These are phyloP conservation scores for Crossaster papposus DNA, from an alignment of 53 echinoderm and acorn worm genomes.

Conservation along the genomic window DNA sequence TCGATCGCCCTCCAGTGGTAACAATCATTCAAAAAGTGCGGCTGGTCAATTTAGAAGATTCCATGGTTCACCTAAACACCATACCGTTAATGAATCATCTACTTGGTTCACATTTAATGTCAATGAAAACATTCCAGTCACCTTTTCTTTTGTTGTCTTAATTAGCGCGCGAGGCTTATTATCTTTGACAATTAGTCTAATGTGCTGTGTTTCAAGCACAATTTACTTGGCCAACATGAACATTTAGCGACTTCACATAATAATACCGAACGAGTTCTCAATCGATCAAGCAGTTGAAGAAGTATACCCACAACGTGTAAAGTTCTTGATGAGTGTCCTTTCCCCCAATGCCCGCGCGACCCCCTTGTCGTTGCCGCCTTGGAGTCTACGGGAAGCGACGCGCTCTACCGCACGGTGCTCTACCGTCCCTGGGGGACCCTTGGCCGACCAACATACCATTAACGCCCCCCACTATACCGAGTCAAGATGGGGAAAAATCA, in stretches of 20 bases:
- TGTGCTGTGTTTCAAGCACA: too few species aligned
- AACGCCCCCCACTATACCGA: conserved; percentile 9
- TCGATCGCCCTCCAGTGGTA: too few species aligned
- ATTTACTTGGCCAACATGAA: background rate
- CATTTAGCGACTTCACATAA: background rate
- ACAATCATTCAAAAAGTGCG: too few species aligned
- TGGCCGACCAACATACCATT: conserved; percentile 47
- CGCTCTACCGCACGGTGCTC: conserved; percentile 39
- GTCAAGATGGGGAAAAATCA: conserved; percentile 3
- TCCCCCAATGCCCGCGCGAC: conserved; percentile 41
- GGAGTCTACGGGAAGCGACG: conserved; percentile 52
- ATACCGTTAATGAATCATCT: too few species aligned
- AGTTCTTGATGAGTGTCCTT: conserved; percentile 40
- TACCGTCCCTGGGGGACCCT: conserved; percentile 24
- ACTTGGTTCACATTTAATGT: too few species aligned
- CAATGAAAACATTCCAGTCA: too few species aligned
- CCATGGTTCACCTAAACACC: too few species aligned
- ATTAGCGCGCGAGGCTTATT: background rate
- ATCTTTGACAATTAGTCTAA: background rate
- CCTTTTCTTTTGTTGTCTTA: background rate
- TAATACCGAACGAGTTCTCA: background rate
- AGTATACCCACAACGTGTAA: conserved; percentile 26
- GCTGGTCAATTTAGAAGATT: too few species aligned
- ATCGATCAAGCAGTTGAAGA: background rate
- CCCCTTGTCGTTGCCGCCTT: conserved; percentile 39